A percentile compares a stretch with the other conserved stretches of the same genome.
These are phyloP conservation scores for Eupithecia exiguata DNA, from an alignment of 2,888 invertebrate genomes.

Conservation along the genomic window DNA sequence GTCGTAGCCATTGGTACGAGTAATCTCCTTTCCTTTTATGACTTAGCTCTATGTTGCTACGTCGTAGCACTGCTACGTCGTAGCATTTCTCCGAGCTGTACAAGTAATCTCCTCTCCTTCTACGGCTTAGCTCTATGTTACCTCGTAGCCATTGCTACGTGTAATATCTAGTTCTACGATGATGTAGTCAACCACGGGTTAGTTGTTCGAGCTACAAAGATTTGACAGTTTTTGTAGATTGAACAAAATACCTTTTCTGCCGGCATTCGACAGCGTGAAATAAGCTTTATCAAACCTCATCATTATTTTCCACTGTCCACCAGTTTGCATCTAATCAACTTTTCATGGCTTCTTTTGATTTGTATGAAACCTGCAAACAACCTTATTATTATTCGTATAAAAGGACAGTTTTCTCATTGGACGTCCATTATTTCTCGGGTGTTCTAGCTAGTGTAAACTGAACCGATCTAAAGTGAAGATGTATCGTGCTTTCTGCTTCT, in stretches of 20 bases:
- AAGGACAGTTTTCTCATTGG: constrained; percentile 29
- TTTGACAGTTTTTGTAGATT: background rate
- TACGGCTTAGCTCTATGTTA: background rate
- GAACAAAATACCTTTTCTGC: background rate
- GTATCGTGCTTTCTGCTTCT: constrained; percentile 53
- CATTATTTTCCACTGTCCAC: constrained; percentile 36
- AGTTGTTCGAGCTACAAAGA: background rate
- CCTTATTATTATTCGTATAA: constrained; percentile 46
- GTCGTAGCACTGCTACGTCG: constrained; percentile 7
- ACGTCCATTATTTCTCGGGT: constrained; percentile 24
- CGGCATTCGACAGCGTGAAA: background rate
- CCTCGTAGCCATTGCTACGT: background rate
- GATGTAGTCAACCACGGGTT: background rate
- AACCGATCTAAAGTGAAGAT: constrained; percentile 44
- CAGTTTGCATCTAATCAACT: constrained; percentile 41
- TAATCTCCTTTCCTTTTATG: background rate
- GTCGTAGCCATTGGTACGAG: background rate
- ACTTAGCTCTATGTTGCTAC: background rate
- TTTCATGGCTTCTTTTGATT: constrained; percentile 69
- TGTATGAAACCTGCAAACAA: constrained; percentile 51
- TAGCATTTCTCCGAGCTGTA: too few relatives aligned
- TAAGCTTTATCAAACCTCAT: background rate
- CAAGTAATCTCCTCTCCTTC: background rate
- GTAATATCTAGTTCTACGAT: background rate
- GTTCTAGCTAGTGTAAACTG: background rate